Evolutionary conservation across 2,888 invertebrate genomes (phyloP), one percentile per base, ranked within the genome.

Genomic region (Trypoxylon attenuatum): DNA sequence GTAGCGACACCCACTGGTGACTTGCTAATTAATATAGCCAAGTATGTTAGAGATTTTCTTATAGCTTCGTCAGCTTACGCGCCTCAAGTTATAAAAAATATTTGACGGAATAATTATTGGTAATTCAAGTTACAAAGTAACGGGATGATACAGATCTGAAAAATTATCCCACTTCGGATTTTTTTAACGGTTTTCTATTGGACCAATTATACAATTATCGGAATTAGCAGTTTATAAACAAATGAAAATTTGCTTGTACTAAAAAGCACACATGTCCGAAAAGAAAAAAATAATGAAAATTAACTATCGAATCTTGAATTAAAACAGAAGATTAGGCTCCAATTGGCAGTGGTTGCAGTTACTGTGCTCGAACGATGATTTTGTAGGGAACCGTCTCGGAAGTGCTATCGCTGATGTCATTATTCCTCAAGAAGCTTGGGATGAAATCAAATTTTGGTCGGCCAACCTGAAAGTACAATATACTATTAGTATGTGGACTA

Each of bases 271-370:
- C n/a, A n/a, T n/a, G n/a, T n/a, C n/a, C n/a, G n/a, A n/a, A n/a
- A n/a, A n/a, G n/a, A n/a, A n/a, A n/a, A n/a, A n/a, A n/a, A n/a
- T n/a, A n/a, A n/a, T n/a, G n/a, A n/a, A n/a, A n/a, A n/a, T n/a
- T n/a, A n/a, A n/a, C n/a, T n/a, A n/a, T n/a, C n/a, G n/a, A n/a
- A n/a, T n/a, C n/a, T n/a, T n/a, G n/a, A n/a, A n/a, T 33, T 33
- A 33, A 10, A 13, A 10, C 33, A 79, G 78, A 39, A 69, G 53
- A 55, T 61, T 79, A 27, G 73, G 72, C 18, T 41, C 43, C 1
- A 67, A 74, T 23, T 77, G 78, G 78, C 67, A 66, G 4, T 78
- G 78, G 78, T 58, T 79, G n/a, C 78, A 78, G 41, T 50, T 79
- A 16, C 43, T 79, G 16, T 79, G 78, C 39, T 45, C 61, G 23